Evolutionary conservation across 2,888 invertebrate species (phyloP), one percentile per base, ranked within the genome.

Genomic region (Conus canariensis): DNA sequence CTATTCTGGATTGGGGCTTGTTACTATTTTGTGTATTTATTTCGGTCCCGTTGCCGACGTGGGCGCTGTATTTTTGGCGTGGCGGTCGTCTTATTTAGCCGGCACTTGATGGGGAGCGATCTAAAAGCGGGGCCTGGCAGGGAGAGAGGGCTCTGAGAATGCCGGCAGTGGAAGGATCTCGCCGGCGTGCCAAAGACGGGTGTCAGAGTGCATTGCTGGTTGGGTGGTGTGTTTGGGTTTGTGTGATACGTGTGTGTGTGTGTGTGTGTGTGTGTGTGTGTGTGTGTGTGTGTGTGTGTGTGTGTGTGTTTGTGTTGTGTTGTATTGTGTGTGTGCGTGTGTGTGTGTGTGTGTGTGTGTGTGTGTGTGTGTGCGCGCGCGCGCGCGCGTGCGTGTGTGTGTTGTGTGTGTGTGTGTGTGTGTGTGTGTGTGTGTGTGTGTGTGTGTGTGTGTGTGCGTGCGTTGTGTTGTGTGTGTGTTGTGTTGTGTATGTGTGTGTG

Each of bases 21-120:
- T 83, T 83, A 56, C 82, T 58, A 83, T 83, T 83, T 56, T 83
- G 82, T 83, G 82, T 58, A 56, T 83, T 83, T 83, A 83, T 83
- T 83, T 83, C 58, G 16, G 82, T 83, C 82, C 82, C 82, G 25
- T 30, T 80, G 30, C 80, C 12, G 80, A 30, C 45, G 30, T 80
- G 30, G 80, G 80, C 7, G 82, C 22, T 56, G 22, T 83, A 83
- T 83, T 83, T 83, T 56, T 56, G 58, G 82, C 58, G 56, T 80
- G 80, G 80, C 80, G 82, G 82, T 56, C 8, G 56, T 83, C 22
- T 56, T 19, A 22, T 83, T 83, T 83, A 80, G 80, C 80, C 56
- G 9, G 25, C 19, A 56, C 58, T 83, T 56, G 58, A 58, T 58
- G 82, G 82, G 7, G 64, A 58, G 19, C 60, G 60, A 64, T 86